Base-by-base conservation (phyloP, 1,140 invertebrate species). In the Meloidogyne hapla region DNA sequence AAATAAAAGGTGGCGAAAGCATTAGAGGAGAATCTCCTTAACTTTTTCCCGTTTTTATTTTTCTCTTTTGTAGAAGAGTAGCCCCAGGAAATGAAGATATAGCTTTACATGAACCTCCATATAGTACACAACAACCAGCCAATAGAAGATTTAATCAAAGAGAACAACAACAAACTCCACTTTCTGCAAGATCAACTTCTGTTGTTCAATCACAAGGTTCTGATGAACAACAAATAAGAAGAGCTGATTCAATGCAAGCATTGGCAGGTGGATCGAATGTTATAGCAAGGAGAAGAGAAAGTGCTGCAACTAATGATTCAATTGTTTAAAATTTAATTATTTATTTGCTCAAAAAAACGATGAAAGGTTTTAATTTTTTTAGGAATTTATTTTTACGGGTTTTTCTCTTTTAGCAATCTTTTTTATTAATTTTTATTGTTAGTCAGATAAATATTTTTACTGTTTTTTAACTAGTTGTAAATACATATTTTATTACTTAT, bases 121-220 rank as follows among this genome's bases (percentile, higher is more conserved):
- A 56, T n/a, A n/a, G n/a, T 56, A n/a, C 18, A 56, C 48, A 56
- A 56, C 48, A 56, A 56, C 5, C 18, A 56, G 6, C 18, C 18
- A n/a, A n/a, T 56, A 56, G n/a, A n/a, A 56, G 48, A 56, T 15
- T 21, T 56, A 2, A n/a, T 8, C 48, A 56, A 21, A n/a, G 18
- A 56, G 48, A 56, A 56, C 48, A 56, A 56, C 48, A 56, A 56
- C 48, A 56, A 56, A 18, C 48, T n/a, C 48, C 48, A n/a, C n/a
- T 56, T 8, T 8, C 18, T 56, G 18, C 48, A 8, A 18, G 48
- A 56, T 56, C 45, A 48, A 48, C 48, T 56, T 56, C 48, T 56
- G 48, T 21, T 56, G 48, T 56, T 56, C 48, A 56, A 5, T 56
- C 48, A 56, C 18, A n/a, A 21, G n/a, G 8, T n/a, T 8, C 6